Conservation (phyloP, 2,888 invertebrate species). For the Dasysyrphus albostriatus region DNA sequence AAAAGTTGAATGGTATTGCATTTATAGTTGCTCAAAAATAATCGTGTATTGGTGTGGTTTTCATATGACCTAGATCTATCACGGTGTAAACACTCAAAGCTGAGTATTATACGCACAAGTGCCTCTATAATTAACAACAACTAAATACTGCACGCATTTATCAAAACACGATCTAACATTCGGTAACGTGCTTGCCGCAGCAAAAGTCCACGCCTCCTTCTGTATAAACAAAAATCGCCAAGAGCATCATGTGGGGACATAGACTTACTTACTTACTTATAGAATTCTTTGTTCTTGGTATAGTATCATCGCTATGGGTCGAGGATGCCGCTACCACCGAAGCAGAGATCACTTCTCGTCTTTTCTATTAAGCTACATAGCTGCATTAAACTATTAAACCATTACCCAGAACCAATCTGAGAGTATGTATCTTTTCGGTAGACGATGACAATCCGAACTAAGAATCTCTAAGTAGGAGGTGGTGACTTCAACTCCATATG, state of each 20-base stretch:
- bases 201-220: slow-evolving; percentile 65
- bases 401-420: slow-evolving; percentile 49
- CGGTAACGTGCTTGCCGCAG: slow-evolving; percentile 38
- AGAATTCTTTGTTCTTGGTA: slow-evolving; percentile 15
- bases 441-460: slow-evolving; percentile 47
- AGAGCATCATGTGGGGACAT: slow-evolving; percentile 48
- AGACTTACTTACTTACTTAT: slow-evolving; percentile 41
- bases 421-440: slow-evolving; percentile 52
- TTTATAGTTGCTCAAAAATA: slow-evolving; percentile 1
- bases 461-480: slow-evolving; percentile 61
- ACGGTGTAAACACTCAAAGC: slow-evolving; percentile 32
- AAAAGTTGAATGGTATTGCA: slow-evolving; percentile 20
- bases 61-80: slow-evolving; percentile 61
- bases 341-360: slow-evolving; percentile 41
- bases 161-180: slow-evolving; percentile 67
- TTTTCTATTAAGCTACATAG: neutral
- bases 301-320: slow-evolving; percentile 31
- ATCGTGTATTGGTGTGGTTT: slow-evolving; percentile 61
- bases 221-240: slow-evolving; percentile 17
- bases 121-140: neutral
- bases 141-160: slow-evolving; percentile 61
- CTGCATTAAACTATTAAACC: slow-evolving; percentile 24
- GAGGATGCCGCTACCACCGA: neutral
- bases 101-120: slow-evolving; percentile 41
- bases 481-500: slow-evolving; percentile 47